Evolutionary conservation across 2,113 vertebrate genomes (phyloP), one percentile per base, ranked within the genome.

Genomic region (Xenopus tropicalis): DNA sequence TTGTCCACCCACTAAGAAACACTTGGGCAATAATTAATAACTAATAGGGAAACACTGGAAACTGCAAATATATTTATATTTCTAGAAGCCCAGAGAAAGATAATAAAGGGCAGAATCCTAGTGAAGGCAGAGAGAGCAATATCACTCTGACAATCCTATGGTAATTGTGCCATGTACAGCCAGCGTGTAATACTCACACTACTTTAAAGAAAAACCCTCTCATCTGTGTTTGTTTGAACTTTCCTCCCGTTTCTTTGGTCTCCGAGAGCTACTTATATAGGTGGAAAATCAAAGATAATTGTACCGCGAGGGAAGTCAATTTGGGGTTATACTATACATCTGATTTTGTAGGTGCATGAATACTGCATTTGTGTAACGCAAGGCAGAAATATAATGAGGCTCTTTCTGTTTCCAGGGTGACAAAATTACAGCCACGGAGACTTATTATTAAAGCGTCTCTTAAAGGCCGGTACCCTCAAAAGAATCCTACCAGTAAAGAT

Each of bases 371-470:
- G 66, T 62, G 52, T 61, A 69, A 48, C 61, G 61, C 48, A 56
- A 67, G 48, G 46, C 42, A 61, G 66, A 69, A 52, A 61, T 25
- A 61, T 62, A 68, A 61, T 54, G 44, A 74, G 72, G 11, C 64
- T 74, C 63, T 74, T 46, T 74, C 51, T 22, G 73, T 76, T 76
- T 76, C 73, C 73, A 76, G 20, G 66, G 73, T 69, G 73, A 76
- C 73, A 69, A 69, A 69, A 75, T 69, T 54, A 69, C 54, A 76
- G 58, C 25, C 73, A 63, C 11, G 37, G 58, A 69, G 58, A 56
- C 66, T 57, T 56, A 24, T 69, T 63, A 56, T 46, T 76, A 63
- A 19, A 23, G 22, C 22, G 14, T 59, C 58, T 68, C 29, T 17
- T 29, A 23, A 59, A 67, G 37, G 51, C 43, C 19, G 19, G 52